These are phyloP conservation scores for Chirona hameri DNA, from an alignment of 2,888 invertebrate genomes.

Conservation along the genomic window DNA sequence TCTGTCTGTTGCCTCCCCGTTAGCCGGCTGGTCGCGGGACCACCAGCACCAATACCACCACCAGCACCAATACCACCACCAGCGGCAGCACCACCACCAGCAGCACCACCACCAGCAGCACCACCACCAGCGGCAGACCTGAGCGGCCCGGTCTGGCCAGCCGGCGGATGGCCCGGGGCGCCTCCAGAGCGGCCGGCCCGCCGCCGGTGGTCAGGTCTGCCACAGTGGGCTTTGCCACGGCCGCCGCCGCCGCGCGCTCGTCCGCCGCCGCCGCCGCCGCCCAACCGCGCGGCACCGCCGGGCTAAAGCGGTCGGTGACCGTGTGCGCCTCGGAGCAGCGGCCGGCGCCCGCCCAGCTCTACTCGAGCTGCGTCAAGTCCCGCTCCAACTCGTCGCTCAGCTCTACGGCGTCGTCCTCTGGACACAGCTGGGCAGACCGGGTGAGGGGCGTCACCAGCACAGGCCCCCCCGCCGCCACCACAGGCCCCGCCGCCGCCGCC, in stretches of 20 bases:
- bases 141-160: no score
- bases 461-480: background rate
- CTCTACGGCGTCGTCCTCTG: slow-evolving; percentile 43
- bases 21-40: no score
- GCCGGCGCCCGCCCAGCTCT: background rate
- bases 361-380: slow-evolving; percentile 25
- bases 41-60: no score
- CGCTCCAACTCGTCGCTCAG: slow-evolving; percentile 43
- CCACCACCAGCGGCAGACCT: no score
- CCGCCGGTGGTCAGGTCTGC: no score
- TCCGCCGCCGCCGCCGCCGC: background rate
- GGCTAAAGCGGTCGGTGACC: background rate
- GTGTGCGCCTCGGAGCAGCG: background rate
- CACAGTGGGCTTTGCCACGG: background rate
- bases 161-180: no score
- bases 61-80: no score
- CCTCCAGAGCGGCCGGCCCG: no score
- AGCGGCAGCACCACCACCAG: no score
- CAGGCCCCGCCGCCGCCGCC: background rate
- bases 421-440: slow-evolving; percentile 50
- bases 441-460: slow-evolving; percentile 44
- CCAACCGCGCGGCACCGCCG: background rate
- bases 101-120: no score
- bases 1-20: no score
- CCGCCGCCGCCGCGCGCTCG: background rate